phyloP scores from a whole-genome alignment of 2,888 invertebrate genomes.

The Xiphydria camelus region DNA sequence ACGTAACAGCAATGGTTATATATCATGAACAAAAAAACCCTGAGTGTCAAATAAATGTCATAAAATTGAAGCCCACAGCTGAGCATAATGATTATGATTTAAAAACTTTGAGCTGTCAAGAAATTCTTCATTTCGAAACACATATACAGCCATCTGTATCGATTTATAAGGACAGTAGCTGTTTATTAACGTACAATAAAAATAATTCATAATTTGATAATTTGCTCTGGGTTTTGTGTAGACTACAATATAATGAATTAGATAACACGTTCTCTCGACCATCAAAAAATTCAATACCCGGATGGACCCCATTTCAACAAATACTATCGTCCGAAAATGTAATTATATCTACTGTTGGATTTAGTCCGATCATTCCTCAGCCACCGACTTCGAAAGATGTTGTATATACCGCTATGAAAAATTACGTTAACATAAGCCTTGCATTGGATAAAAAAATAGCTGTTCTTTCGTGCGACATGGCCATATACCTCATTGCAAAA shows the following conservation, averaged over 20 bases:
- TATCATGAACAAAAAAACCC: too few relatives aligned
- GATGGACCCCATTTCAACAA: conserved; percentile 27
- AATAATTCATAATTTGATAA: too few relatives aligned
- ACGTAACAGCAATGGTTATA: too few relatives aligned
- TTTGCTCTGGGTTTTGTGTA: conserved; percentile 29
- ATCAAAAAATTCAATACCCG: conserved; percentile 27
- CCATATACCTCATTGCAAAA: conserved; percentile 28
- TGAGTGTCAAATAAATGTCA: too few relatives aligned
- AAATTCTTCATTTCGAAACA: too few relatives aligned
- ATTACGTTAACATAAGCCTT: conserved; percentile 23
- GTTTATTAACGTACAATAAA: too few relatives aligned
- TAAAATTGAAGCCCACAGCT: too few relatives aligned
- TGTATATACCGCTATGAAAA: conserved; percentile 33
- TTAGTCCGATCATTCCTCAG: conserved; percentile 27
- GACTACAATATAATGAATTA: conserved; percentile 22
- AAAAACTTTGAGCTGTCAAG: too few relatives aligned
- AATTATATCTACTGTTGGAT: conserved; percentile 28
- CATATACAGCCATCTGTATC: too few relatives aligned
- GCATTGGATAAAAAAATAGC: conserved; percentile 25
- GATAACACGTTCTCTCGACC: conserved; percentile 20
- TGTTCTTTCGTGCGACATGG: conserved; percentile 28
- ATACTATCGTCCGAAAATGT: conserved; percentile 27
- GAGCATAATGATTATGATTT: too few relatives aligned
- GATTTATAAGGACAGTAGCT: too few relatives aligned
- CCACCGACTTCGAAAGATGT: conserved; percentile 31